Percentiles rank a stretch among this genome's conserved stretches.
Conservation (phyloP, 1,140 invertebrate genomes). For the Araneus ventricosus region DNA sequence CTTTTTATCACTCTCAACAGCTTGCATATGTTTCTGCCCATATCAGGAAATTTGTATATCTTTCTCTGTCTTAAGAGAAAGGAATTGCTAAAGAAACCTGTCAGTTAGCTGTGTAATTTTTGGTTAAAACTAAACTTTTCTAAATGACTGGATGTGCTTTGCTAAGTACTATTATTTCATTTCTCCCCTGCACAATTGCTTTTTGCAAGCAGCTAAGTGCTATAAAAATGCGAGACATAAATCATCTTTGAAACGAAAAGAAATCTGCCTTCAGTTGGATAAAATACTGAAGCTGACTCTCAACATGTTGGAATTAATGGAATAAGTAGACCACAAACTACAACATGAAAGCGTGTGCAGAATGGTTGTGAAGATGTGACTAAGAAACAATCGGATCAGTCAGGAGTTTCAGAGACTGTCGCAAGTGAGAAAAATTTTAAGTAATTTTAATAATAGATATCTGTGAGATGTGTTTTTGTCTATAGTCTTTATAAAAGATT, state of each 20-base stretch:
- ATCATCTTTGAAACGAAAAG: neutral
- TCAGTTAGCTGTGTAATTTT: neutral
- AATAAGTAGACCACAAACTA: neutral
- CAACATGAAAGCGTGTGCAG: neutral
- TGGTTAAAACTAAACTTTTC: neutral
- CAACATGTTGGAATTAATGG: neutral
- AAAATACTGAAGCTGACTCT: neutral
- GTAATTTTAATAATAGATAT: neutral
- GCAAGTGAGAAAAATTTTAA: neutral
- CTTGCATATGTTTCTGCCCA: conserved; percentile 58
- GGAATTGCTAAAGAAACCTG: neutral
- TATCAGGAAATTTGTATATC: conserved; percentile 44
- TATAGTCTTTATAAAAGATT: too few relatives aligned
- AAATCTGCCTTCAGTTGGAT: neutral
- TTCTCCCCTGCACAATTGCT: conserved; percentile 64
- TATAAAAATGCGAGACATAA: neutral
- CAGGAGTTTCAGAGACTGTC: neutral
- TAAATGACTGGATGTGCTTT: conserved; percentile 56
- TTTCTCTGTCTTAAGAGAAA: neutral
- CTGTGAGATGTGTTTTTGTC: neutral
- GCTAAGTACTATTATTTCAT: conserved; percentile 5
- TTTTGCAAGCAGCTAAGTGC: conserved; percentile 19
- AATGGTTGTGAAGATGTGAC: neutral
- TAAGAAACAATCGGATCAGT: neutral
- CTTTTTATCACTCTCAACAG: conserved; percentile 55